Evolutionary conservation across 2,113 vertebrate species (phyloP).

Genomic region (Verasper variegatus): DNA sequence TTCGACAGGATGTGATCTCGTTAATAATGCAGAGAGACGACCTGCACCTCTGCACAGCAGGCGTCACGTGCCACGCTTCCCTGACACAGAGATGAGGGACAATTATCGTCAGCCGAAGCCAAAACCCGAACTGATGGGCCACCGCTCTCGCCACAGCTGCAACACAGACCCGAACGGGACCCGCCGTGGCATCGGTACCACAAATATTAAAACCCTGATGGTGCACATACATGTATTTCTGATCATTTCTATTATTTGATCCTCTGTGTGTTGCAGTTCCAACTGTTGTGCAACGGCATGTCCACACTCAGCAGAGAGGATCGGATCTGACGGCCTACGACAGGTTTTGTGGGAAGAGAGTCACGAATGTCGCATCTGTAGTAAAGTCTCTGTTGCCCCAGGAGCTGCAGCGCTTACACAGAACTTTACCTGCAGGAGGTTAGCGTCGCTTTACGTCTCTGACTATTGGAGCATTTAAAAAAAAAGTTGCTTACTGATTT

Average conservation of each 20-base stretch:
- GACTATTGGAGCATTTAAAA: not conserved
- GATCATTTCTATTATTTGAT: not conserved
- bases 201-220: conserved; percentile 18
- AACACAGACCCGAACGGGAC: conserved; percentile 48
- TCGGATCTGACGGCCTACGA: conserved; percentile 79
- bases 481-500: not conserved
- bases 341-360: conserved; percentile 77
- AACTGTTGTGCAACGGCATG: conserved; percentile 71
- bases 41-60: conserved; percentile 51
- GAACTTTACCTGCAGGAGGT: conserved; percentile 75
- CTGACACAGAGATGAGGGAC: conserved; percentile 79
- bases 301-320: conserved; percentile 69
- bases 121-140: conserved; percentile 71
- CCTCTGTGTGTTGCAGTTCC: conserved; percentile 76
- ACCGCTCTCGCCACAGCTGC: conserved; percentile 11
- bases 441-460: conserved; percentile 3
- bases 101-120: conserved; percentile 74
- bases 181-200: conserved; percentile 78
- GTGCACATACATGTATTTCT: not conserved
- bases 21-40: conserved; percentile 51
- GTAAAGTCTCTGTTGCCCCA: conserved; percentile 73
- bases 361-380: conserved; percentile 64
- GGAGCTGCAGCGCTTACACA: conserved; percentile 72
- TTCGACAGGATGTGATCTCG: conserved; percentile 66
- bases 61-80: conserved; percentile 36